phyloP scores from a whole-genome alignment of 2,888 invertebrate species.

The Smittia sp. region DNA sequence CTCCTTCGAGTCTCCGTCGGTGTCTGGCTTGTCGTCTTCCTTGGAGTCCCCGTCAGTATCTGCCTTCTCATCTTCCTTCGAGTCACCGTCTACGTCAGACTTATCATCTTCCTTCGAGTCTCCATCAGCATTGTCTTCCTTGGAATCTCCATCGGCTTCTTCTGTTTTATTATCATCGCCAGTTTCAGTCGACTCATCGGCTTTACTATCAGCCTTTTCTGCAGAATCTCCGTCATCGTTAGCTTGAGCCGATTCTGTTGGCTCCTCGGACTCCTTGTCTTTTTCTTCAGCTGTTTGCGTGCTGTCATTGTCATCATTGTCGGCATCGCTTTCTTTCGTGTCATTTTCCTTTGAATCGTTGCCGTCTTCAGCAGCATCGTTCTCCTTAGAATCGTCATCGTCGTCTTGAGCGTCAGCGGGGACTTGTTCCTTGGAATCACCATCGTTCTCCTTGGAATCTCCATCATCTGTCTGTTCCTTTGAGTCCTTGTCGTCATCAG shows the following conservation, averaged over 20 bases:
- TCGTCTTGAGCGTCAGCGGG: slow-evolving; percentile 10
- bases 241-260: slow-evolving; percentile 42
- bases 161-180: slow-evolving; percentile 42
- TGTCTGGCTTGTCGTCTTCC: slow-evolving; percentile 52
- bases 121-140: slow-evolving; percentile 47
- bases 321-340: not conserved
- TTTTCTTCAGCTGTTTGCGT: slow-evolving; percentile 49
- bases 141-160: slow-evolving; percentile 48
- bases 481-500: slow-evolving; percentile 19
- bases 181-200: slow-evolving; percentile 18
- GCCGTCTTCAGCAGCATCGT: slow-evolving; percentile 44
- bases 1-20: slow-evolving; percentile 56
- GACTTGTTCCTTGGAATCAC: slow-evolving; percentile 7
- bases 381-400: slow-evolving; percentile 27
- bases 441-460: slow-evolving; percentile 27
- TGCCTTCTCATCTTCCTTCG: slow-evolving; percentile 49
- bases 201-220: slow-evolving; percentile 49
- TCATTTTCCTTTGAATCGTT: slow-evolving; percentile 14
- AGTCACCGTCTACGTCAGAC: slow-evolving; percentile 48
- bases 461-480: slow-evolving; percentile 43
- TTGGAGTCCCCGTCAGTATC: slow-evolving; percentile 47
- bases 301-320: slow-evolving; percentile 42
- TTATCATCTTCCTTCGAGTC: slow-evolving; percentile 48
- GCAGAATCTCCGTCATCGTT: slow-evolving; percentile 47
- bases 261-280: slow-evolving; percentile 41